Evolutionary conservation across 1,140 invertebrate genomes (phyloP).

Genomic region (Macrotrachela quadricornifera): DNA sequence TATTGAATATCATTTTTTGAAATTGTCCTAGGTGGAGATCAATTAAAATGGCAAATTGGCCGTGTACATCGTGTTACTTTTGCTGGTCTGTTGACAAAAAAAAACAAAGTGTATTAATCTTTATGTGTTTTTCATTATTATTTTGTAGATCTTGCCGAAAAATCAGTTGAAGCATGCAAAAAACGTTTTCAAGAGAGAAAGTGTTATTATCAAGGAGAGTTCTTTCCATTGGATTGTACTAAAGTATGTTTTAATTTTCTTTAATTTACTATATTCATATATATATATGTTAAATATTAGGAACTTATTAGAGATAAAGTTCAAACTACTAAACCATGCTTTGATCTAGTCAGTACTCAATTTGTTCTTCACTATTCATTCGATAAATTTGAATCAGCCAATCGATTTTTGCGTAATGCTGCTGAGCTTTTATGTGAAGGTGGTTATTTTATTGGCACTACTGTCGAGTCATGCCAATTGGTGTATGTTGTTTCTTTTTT

Average conservation of each 20-base stretch:
- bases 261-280: too few relatives aligned
- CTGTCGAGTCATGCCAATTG: constrained; percentile 74
- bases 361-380: constrained; percentile 89
- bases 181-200: constrained; percentile 32
- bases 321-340: constrained; percentile 27
- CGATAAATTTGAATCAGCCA: constrained; percentile 67
- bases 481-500: constrained; percentile 26
- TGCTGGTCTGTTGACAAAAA: constrained; percentile 21
- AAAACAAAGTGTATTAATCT: too few relatives aligned
- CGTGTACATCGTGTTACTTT: neutral
- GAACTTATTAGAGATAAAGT: constrained; percentile 38
- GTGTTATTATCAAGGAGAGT: constrained; percentile 54
- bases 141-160: constrained; percentile 52
- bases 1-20: too few relatives aligned
- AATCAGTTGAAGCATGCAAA: constrained; percentile 61
- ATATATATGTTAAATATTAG: too few relatives aligned
- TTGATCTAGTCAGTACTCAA: constrained; percentile 84
- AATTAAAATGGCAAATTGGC: constrained; percentile 74
- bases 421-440: constrained; percentile 62
- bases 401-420: constrained; percentile 74
- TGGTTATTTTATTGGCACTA: constrained; percentile 86
- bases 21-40: constrained; percentile 64
- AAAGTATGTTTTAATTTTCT: constrained; percentile 26
- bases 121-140: too few relatives aligned
- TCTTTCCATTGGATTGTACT: constrained; percentile 70